A percentile compares a stretch with the other conserved stretches of the same genome.
Evolutionary conservation across 2,888 invertebrate species (phyloP).

Genomic region (Lycophotia porphyrea): DNA sequence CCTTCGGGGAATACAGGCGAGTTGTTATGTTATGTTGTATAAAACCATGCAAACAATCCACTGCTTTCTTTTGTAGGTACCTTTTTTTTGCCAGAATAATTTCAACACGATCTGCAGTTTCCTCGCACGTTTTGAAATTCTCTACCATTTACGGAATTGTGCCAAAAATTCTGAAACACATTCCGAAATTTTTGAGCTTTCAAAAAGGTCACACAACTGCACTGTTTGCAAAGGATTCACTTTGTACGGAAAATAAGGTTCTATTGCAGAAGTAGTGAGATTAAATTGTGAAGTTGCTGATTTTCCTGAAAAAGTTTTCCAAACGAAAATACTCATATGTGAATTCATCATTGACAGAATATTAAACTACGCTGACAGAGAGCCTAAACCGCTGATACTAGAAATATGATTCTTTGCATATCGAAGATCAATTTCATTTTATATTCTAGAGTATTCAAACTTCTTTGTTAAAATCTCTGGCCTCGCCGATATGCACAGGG

Average conservation of each 20-base stretch:
- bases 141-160: constrained; percentile 2
- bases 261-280: background rate
- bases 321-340: background rate
- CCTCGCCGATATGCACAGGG: too few relatives aligned
- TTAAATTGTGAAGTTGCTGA: background rate
- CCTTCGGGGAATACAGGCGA: too few relatives aligned
- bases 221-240: constrained; percentile 7
- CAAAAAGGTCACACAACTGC: constrained; percentile 12
- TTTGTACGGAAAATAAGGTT: background rate
- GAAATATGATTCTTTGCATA: too few relatives aligned
- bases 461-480: too few relatives aligned
- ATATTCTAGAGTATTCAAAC: too few relatives aligned
- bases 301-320: background rate
- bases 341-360: background rate
- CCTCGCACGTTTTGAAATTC: constrained; percentile 14
- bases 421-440: too few relatives aligned
- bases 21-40: too few relatives aligned
- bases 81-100: constrained; percentile 15
- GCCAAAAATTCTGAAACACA: background rate
- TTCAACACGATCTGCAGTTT: constrained; percentile 2
- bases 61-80: background rate
- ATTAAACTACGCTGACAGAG: background rate
- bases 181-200: constrained; percentile 7
- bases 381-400: background rate
- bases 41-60: background rate